Conservation (phyloP, 1,140 invertebrate genomes). For the Tetraneura akinire region DNA sequence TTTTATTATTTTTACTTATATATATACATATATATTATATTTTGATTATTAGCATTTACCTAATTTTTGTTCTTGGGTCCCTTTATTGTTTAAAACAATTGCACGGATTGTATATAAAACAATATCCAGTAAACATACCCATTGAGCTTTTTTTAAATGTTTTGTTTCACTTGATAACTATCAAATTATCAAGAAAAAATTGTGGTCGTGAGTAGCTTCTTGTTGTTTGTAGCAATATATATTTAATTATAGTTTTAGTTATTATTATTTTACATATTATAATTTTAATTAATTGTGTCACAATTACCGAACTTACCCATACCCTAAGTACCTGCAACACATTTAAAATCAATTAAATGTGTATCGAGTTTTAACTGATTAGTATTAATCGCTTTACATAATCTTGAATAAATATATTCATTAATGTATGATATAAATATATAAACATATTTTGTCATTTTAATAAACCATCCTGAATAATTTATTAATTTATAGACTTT, state of each 20-base stretch:
- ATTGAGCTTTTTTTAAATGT: slow-evolving; percentile 30
- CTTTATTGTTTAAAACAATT: slow-evolving; percentile 26
- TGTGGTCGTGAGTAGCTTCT: slow-evolving; percentile 43
- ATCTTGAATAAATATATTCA: not conserved
- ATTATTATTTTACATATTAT: slow-evolving; percentile 26
- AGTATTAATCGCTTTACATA: slow-evolving; percentile 12
- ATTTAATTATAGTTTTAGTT: slow-evolving; percentile 18
- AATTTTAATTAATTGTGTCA: slow-evolving; percentile 36
- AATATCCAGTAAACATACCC: slow-evolving; percentile 39
- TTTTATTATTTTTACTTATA: not conserved
- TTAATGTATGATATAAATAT: not conserved
- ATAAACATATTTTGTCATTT: not conserved
- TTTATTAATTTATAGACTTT: slow-evolving; percentile 7
- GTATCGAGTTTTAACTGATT: slow-evolving; percentile 44
- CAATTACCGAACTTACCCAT: slow-evolving; percentile 43
- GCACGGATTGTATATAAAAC: not conserved
- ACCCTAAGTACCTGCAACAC: slow-evolving; percentile 48
- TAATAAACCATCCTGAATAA: slow-evolving; percentile 17
- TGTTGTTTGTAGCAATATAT: slow-evolving; percentile 38
- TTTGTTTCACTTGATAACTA: slow-evolving; percentile 22
- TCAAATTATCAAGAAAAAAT: not conserved
- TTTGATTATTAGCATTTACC: slow-evolving; percentile 20
- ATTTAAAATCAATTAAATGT: slow-evolving; percentile 29
- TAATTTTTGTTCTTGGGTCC: not conserved
- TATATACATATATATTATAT: slow-evolving; percentile 11